Percentiles rank a stretch among this genome's conserved stretches.
phyloP scores from a whole-genome alignment of 2,888 invertebrate species.

The Acanthoscelides obtectus region DNA sequence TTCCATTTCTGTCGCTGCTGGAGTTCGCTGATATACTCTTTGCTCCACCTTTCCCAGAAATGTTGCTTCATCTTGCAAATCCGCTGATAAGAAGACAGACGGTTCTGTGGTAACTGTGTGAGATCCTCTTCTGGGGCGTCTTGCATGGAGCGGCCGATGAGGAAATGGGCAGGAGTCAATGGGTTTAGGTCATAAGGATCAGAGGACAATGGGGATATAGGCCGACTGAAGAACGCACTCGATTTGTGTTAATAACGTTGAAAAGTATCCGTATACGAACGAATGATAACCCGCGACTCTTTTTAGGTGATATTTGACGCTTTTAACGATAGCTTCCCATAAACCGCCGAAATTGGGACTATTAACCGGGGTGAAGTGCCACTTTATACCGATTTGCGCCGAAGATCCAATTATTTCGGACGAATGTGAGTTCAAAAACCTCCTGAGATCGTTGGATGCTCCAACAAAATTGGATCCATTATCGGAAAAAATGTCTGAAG shows the following conservation, averaged over 20 bases:
- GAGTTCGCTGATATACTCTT: slow-evolving; percentile 8
- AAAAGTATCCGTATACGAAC: neutral
- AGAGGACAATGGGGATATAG: slow-evolving; percentile 1
- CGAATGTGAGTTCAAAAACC: neutral
- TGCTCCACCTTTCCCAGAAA: slow-evolving; percentile 11
- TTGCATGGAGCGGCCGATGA: slow-evolving; percentile 3
- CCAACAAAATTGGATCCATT: slow-evolving; percentile 5
- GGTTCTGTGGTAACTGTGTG: neutral
- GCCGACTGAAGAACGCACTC: slow-evolving; percentile 1
- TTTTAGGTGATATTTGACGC: slow-evolving; percentile 4
- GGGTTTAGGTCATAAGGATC: neutral
- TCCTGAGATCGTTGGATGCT: slow-evolving; percentile 1
- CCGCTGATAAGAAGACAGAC: slow-evolving; percentile 1
- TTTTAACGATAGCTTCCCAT: slow-evolving; percentile 5
- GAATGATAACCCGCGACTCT: slow-evolving; percentile 2
- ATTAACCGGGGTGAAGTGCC: neutral
- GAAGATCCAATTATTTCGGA: neutral
- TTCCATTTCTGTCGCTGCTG: slow-evolving; percentile 8
- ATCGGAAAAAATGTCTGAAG: slow-evolving; percentile 2
- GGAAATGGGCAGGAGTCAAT: slow-evolving; percentile 6
- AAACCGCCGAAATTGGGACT: slow-evolving; percentile 3
- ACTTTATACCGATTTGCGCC: neutral
- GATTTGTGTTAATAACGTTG: slow-evolving; percentile 6
- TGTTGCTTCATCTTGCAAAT: neutral
- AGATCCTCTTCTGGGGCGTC: slow-evolving; percentile 1